These are phyloP conservation scores for Nyctereutes procyonoides DNA, from an alignment of 2,113 vertebrate species.

Conservation along the genomic window DNA sequence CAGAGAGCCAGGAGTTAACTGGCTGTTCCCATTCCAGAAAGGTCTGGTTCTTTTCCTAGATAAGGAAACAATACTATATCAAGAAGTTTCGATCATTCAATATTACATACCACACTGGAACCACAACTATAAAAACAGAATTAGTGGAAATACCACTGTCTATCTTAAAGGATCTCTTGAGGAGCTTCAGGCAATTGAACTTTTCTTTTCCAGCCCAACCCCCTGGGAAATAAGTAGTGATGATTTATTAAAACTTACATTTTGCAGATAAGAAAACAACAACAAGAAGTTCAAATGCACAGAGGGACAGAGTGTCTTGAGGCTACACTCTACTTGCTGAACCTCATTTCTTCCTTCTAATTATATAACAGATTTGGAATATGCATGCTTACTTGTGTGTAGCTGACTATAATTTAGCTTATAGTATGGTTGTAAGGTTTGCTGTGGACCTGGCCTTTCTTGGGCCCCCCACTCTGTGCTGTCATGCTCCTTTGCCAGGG, in stretches of 20 bases:
- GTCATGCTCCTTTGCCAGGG: background rate
- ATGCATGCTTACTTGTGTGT: background rate
- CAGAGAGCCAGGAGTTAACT: conserved; percentile 73
- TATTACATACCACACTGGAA: background rate
- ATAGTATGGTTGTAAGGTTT: background rate
- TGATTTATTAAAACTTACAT: conserved; percentile 68
- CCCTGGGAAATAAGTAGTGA: conserved; percentile 72
- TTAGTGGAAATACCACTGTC: conserved; percentile 54
- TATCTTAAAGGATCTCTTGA: conserved; percentile 48
- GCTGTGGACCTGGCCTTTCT: background rate
- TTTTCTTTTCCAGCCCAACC: conserved; percentile 67
- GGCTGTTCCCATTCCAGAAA: conserved; percentile 50
- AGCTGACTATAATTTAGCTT: background rate
- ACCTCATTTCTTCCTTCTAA: background rate
- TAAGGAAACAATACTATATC: conserved; percentile 63
- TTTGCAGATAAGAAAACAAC: conserved; percentile 69
- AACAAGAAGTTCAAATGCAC: conserved; percentile 40
- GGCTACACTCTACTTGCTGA: background rate
- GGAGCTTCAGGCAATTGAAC: conserved; percentile 43
- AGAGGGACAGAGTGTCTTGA: background rate
- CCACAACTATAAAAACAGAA: conserved; percentile 40
- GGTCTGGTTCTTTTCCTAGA: conserved; percentile 67
- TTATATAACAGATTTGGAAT: background rate
- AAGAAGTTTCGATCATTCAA: conserved; percentile 11
- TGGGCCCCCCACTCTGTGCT: background rate